phyloP scores from a whole-genome alignment of 1,140 invertebrate genomes.

The Popillia japonica region DNA sequence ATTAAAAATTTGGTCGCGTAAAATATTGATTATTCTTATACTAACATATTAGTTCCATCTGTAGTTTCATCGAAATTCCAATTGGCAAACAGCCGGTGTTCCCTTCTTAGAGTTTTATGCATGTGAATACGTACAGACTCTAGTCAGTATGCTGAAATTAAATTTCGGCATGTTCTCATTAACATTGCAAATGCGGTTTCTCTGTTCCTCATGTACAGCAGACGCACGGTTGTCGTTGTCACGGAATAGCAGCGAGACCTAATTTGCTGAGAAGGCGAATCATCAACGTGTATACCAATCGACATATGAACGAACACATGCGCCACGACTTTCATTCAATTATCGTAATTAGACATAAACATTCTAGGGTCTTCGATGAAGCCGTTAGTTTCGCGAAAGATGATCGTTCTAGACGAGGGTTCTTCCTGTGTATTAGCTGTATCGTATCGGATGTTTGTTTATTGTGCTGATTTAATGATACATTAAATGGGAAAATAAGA shows the following conservation, averaged over 20 bases:
- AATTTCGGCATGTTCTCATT: not conserved
- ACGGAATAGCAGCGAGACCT: not conserved
- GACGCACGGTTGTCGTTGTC: conserved; percentile 9
- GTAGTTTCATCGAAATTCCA: too few relatives aligned
- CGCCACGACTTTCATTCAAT: conserved; percentile 5
- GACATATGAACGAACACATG: not conserved
- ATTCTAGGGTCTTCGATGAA: not conserved
- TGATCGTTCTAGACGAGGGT: not conserved
- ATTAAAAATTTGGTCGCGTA: too few relatives aligned
- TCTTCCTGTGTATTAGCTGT: not conserved
- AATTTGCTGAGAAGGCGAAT: conserved; percentile 1
- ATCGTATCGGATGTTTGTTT: conserved; percentile 9
- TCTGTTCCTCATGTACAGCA: not conserved
- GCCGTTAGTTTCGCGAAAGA: conserved; percentile 20
- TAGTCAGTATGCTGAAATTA: not conserved
- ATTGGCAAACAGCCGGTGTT: too few relatives aligned
- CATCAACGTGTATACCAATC: not conserved
- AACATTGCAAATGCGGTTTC: conserved; percentile 14
- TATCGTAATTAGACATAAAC: conserved; percentile 31
- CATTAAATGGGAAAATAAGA: conserved; percentile 14
- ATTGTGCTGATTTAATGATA: conserved; percentile 18
- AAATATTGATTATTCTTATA: too few relatives aligned
- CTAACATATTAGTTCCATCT: too few relatives aligned
- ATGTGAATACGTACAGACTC: not conserved
- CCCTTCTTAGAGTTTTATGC: not conserved